Percentiles rank a stretch among this genome's conserved stretches.
These are phyloP conservation scores for Campoplex capitator DNA, from an alignment of 2,888 invertebrate genomes.

Conservation along the genomic window DNA sequence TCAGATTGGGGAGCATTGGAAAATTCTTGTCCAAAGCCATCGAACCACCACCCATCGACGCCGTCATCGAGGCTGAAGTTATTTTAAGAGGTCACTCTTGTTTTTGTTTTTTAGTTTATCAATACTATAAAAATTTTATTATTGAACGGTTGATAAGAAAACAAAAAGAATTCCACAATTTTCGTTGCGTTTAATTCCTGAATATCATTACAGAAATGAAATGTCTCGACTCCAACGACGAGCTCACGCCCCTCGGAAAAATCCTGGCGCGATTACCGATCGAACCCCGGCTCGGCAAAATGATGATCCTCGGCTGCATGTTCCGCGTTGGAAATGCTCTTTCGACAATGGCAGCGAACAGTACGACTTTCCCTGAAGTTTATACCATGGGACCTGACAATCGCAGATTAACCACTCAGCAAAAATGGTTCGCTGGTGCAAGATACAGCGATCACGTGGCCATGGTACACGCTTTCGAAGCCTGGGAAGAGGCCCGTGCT, in stretches of 20 bases:
- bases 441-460: conserved; percentile 98
- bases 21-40: conserved; percentile 98
- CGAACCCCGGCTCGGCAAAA: conserved; percentile 98
- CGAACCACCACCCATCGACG: conserved; percentile 98
- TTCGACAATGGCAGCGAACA: conserved; percentile 97
- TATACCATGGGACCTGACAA: conserved; percentile 92
- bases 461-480: conserved; percentile 96
- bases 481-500: conserved; percentile 90
- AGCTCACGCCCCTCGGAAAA: conserved; percentile 96
- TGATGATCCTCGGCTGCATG: conserved; percentile 97
- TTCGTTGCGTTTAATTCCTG: background rate
- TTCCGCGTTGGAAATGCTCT: conserved; percentile 96
- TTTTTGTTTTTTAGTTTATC: background rate
- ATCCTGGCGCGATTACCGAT: conserved; percentile 97
- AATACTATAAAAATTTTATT: too few relatives aligned
- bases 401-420: conserved; percentile 92
- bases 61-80: conserved; percentile 99
- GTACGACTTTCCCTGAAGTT: conserved; percentile 97
- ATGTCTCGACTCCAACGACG: conserved; percentile 94
- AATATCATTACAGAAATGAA: conserved; percentile 91
- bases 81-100: conserved; percentile 84
- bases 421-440: conserved; percentile 94
- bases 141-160: too few relatives aligned
- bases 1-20: conserved; percentile 96
- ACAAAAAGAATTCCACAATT: too few relatives aligned